Base-by-base conservation (phyloP, 2,113 vertebrate species). In the Beaufortia kweichowensis region DNA sequence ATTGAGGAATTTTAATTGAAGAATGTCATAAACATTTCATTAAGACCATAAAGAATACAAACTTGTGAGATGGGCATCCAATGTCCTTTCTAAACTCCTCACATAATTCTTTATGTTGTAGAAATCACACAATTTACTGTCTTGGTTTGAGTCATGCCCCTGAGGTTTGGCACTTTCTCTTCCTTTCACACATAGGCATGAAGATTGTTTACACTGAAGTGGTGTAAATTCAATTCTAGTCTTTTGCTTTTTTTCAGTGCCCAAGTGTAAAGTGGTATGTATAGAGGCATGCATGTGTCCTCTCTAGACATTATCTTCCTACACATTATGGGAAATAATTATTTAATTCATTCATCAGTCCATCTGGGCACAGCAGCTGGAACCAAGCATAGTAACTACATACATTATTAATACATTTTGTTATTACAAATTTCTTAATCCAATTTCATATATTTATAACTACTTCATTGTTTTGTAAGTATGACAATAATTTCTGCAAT, bases 141-240 rank as follows among this genome's bases (percentile, higher is more conserved):
- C 23, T 60, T 80, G 15, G 50, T 85, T 33, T 53, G 75, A 75
- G 80, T 78, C 76, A 12, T 59, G 78, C 89, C 76, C 71, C 81
- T 70, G 90, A 88, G 90, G 86, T 83, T 88, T 82, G 61, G 8
- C 85, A 79, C 83, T 76, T 82, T 75, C 57, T 41, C 2, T 29
- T 61, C 41, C 68, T 65, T 21, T 77, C 66, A 76, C 75, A 41
- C 78, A 80, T 46, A 0, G 55, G 78, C 69, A 29, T 82, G 81
- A 26, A 1, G 62, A 74, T 67, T 91, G 89, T 91, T 92, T 91
- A 91, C 87, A 86, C 90, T 89, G 86, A 78, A 90, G 87, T 87
- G 19, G 89, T 92, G 89, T 89, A 92, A 92, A 91, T 91, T 91
- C 89, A 90, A 91, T 91, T 90, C 81, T 77, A 65, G 80, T 86